Base-by-base conservation (phyloP, 1,140 invertebrate genomes). In the Subanguina moxae region DNA sequence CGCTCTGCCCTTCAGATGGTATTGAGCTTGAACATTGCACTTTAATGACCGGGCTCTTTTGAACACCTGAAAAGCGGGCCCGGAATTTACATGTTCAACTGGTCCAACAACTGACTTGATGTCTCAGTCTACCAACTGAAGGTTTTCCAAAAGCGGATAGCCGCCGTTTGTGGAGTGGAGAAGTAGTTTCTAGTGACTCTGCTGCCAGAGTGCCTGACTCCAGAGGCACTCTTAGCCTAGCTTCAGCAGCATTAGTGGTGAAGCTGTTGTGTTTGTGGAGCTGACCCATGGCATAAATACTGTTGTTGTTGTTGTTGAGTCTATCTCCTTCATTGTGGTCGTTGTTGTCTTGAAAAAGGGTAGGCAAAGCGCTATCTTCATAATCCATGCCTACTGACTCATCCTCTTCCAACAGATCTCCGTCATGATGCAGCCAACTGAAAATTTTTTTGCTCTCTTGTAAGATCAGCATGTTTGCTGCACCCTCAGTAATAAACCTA, bases 171-270 rank as follows among this genome's bases (percentile, higher is more conserved):
- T 38, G 32, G 11, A 38, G 32, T 38, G 32, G 32, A 3, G 32
- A 38, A 38, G 32, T 38, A 11, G 32, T 38, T 38, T 11, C 32
- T 5, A 38, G 32, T 5, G 32, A 38, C 32, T 38, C 32, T 11
- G 3, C 32, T 38, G 32, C 3, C 32, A 38, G 3, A 38, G 3
- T 3, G 32, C 32, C 32, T 38, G 23, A 7, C 3, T 52, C 48
- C 3, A 25, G 1, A 23, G 62, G 62, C 17, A 64, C 45, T 28
- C 62, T 48, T 7, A 64, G 62, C 42, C 62, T 23, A 11, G 62
- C 62, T 64, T 64, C 62, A n/a, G 42, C 38, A 3, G 42, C 45
- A 57, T 64, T 64, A 59, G n/a, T 5, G 3, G n/a, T 64, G 32
- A 61, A 27, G 64, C 61, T 25, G 57, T 64, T 56, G 28, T 61